These are phyloP conservation scores for Monarcha castaneiventris DNA, from an alignment of 2,113 vertebrate species.

Conservation along the genomic window DNA sequence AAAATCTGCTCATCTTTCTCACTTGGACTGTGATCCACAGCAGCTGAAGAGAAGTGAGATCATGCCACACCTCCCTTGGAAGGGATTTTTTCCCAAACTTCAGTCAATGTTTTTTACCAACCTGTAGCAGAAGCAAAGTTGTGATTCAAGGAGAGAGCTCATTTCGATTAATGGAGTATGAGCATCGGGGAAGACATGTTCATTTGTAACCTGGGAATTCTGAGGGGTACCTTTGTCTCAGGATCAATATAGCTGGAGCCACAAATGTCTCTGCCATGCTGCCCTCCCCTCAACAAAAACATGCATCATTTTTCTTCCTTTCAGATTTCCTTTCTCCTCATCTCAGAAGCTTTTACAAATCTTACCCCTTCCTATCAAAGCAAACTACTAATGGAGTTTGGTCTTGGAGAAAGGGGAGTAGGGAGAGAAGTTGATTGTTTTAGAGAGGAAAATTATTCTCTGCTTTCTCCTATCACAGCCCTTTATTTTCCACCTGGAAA, in stretches of 20 bases:
- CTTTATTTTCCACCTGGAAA: neutral
- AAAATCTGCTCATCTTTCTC: neutral
- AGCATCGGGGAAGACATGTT: neutral
- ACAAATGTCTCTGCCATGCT: neutral
- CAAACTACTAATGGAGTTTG: neutral
- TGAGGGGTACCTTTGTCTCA: neutral
- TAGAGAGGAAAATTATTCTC: neutral
- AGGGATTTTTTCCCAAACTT: neutral
- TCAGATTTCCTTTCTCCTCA: neutral
- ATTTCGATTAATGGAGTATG: constrained; percentile 30
- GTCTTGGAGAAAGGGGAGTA: neutral
- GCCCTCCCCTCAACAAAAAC: neutral
- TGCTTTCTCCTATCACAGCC: neutral
- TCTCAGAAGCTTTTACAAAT: neutral
- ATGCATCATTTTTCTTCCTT: constrained; percentile 35
- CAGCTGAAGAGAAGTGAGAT: neutral
- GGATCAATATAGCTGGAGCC: constrained; percentile 33
- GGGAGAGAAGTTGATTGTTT: neutral
- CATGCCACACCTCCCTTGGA: neutral
- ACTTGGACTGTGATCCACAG: neutral
- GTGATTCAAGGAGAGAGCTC: constrained; percentile 23
- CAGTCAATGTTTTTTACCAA: neutral
- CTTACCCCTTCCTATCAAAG: neutral
- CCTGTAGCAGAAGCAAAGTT: neutral
- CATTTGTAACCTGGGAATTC: constrained; percentile 49